These are phyloP conservation scores for Oncorhynchus gorbuscha DNA, from an alignment of 2,113 vertebrate genomes.

Conservation along the genomic window DNA sequence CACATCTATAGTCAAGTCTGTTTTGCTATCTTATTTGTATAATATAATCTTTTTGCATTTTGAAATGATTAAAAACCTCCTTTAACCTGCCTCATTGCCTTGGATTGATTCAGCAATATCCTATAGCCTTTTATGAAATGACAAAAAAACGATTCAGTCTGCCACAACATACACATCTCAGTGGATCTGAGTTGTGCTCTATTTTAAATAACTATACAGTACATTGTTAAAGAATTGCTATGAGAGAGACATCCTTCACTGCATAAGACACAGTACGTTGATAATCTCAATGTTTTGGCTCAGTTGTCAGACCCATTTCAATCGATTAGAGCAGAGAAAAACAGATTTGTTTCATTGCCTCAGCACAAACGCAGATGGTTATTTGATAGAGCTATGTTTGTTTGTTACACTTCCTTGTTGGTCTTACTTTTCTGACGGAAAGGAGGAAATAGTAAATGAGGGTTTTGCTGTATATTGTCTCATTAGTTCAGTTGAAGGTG, in stretches of 20 bases:
- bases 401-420: not conserved
- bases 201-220: slow-evolving; percentile 13
- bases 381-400: not conserved
- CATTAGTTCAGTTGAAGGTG: not conserved
- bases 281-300: slow-evolving; percentile 28
- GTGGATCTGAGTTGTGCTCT: slow-evolving; percentile 15
- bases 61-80: slow-evolving; percentile 57
- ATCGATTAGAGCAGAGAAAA: slow-evolving; percentile 23
- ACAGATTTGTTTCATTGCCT: not conserved
- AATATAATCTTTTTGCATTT: slow-evolving; percentile 31
- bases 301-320: slow-evolving; percentile 19
- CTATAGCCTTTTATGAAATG: not conserved
- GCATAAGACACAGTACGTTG: slow-evolving; percentile 31
- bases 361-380: not conserved
- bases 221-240: slow-evolving; percentile 33
- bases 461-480: not conserved
- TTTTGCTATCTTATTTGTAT: slow-evolving; percentile 38
- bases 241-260: slow-evolving; percentile 24
- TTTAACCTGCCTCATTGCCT: slow-evolving; percentile 26
- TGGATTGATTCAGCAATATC: slow-evolving; percentile 5
- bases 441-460: not conserved
- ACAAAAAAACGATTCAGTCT: slow-evolving; percentile 27
- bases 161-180: slow-evolving; percentile 23
- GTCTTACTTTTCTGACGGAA: not conserved
- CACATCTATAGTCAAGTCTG: slow-evolving; percentile 22